Base-by-base conservation (phyloP, 1,140 invertebrate species). In the Drosophila triauraria region DNA sequence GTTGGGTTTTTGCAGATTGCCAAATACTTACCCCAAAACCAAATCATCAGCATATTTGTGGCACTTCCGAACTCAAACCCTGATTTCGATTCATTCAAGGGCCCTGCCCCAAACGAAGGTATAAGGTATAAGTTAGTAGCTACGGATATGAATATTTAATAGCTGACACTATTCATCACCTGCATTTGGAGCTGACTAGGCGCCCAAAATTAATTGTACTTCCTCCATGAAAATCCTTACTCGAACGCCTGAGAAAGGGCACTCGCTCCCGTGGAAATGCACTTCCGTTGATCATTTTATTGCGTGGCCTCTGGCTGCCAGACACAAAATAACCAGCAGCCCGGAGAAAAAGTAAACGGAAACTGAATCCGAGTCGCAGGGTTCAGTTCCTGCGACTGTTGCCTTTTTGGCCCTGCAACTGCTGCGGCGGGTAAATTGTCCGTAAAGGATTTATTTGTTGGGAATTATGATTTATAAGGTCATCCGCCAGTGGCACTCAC, bases 391-490 rank as follows among this genome's bases (percentile, higher is more conserved):
- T 56, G 50, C 76, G 50, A 61, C 68, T 88, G 84, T 88, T 87
- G 84, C 84, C 82, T 50, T 80, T 87, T 80, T 80, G 80, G 57
- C 67, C 76, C 56, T 50, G 58, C 56, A 62, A 38, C 48, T 65
- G 72, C 54, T 71, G 62, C 64, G 58, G 50, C 74, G 70, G 85
- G 83, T 90, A 75, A 88, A 88, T 88, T 88, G 85, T 81, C 85
- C 84, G 81, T 90, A 70, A 88, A 88, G 85, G 84, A 88, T 88
- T 88, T 88, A 88, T 88, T 90, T 90, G 80, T 82, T 85, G 65
- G 78, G 81, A 84, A 88, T 88, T 90, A 88, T 88, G 84, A 88
- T 88, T 88, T 88, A 90, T 88, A 88, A 90, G 84, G 61, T 72
- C 65, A 81, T 65, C 75, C 77, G 84, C 77, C 84, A 80, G 40